Conservation (phyloP, 2,888 invertebrate genomes). For the Aelia acuminata region DNA sequence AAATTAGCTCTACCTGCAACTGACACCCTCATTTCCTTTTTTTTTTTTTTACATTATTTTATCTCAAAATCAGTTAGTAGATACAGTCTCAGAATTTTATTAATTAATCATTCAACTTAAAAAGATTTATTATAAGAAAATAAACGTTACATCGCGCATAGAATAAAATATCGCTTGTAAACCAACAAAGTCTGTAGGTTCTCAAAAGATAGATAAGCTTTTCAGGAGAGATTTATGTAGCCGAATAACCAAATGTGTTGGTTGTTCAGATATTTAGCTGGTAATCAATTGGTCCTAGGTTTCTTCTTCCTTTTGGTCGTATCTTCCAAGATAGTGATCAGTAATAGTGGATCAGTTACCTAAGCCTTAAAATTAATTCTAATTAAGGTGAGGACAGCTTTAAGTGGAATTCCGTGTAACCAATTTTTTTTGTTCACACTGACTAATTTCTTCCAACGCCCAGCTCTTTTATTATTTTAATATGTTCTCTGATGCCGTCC, state of each 20-base stretch:
- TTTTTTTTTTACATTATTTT: too few relatives aligned
- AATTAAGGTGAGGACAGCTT: constrained; percentile 47
- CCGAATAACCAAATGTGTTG: constrained; percentile 6
- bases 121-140: background rate
- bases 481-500: background rate
- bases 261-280: constrained; percentile 19
- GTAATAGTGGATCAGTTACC: constrained; percentile 54
- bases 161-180: background rate
- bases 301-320: constrained; percentile 45
- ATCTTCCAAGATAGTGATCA: constrained; percentile 40
- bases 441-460: constrained; percentile 50
- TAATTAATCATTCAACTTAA: too few relatives aligned
- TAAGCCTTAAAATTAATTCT: constrained; percentile 57
- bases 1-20: too few relatives aligned
- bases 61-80: too few relatives aligned
- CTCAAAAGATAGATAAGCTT: background rate
- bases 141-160: background rate
- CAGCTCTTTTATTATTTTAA: constrained; percentile 56
- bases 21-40: too few relatives aligned
- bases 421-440: constrained; percentile 44
- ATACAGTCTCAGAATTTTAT: too few relatives aligned
- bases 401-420: constrained; percentile 58
- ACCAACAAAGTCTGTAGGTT: background rate
- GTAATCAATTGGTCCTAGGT: constrained; percentile 41
- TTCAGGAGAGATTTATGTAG: background rate